Base-by-base conservation (phyloP, 2,113 vertebrate genomes). In the Donacobius atricapilla region DNA sequence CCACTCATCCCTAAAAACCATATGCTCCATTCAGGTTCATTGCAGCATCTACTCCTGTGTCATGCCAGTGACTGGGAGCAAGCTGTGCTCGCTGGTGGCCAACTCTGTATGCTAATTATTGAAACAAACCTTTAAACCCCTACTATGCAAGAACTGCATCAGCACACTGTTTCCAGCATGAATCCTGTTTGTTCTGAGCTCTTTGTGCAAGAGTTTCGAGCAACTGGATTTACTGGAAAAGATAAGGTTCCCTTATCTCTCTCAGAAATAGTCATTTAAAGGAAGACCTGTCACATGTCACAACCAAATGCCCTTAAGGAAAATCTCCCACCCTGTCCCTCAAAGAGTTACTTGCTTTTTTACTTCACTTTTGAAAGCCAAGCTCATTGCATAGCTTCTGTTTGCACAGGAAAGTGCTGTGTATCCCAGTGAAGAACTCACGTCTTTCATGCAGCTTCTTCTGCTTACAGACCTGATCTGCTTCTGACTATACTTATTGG, bases 191-290 rank as follows among this genome's bases (percentile, higher is more conserved):
- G 68, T 71, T 87, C 60, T 63, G 68, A 75, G 50, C 35, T 42
- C 58, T 94, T 92, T 91, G 64, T 89, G 83, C 69, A 96, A 90
- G 76, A 71, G 42, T 24, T 87, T 54, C 2, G 3, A 68, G 56
- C 33, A 71, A 83, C 58, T 6, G 23, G 27, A 73, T 78, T 94
- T 92, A 83, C 72, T 60, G 89, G 56, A 86, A 94, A 58, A 81
- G 42, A 19, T 18, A 58, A 33, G 28, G 54, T 17, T 90, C 35
- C 21, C 33, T 70, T 64, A 15, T 21, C 42, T 22, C 57, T 93
- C 78, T 82, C 82, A 60, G 64, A 44, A 94, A 50, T 6, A 45
- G 13, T 14, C 1, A 7, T 61, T 94, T 65, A 53, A 78, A 89
- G 47, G 17, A 90, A 53, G 30, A 91, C 15, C 9, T 57, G n/a